Base-by-base conservation (phyloP, 2,797 vertebrate genomes). In the Pantherophis alleghaniensis region DNA sequence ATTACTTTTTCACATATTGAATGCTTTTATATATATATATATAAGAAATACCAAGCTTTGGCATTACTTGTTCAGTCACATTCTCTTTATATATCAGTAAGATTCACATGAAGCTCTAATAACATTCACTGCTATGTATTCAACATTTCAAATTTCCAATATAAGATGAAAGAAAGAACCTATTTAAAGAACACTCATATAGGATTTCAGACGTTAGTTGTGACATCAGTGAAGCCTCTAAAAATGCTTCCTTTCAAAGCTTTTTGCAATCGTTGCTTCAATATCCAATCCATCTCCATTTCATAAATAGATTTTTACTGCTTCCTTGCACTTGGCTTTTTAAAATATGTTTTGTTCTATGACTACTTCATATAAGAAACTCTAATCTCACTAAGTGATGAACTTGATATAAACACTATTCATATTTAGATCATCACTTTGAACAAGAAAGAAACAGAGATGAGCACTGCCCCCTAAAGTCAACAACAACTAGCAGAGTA, bases 201-300 rank as follows among this genome's bases (percentile, higher is more conserved):
- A 86, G 22, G 37, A 90, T 90, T 90, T 92, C 74, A 90, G 74
- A 22, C 51, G 55, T 92, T 42, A 90, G 57, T 86, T 59, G 61
- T 92, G n/a, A 63, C 59, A 60, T 66, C 88, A 92, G 42, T 56
- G 51, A 74, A 92, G 51, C 1, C 32, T 89, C 60, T 90, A 28
- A 86, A 92, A 63, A 90, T 63, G 51, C 60, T 61, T 66, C 74
- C 88, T 92, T 86, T 90, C 74, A 57, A 89, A 92, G 86, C 88
- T 83, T 56, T 59, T 83, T 55, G 57, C 57, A 86, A 61, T 20
- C 56, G 11, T 56, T 90, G 28, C 59, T 92, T 86, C 79, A 57
- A 28, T 74, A 51, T 37, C 74, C 28, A 61, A n/a, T 24, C 59
- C 59, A 20, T 57, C 66, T 47, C 24, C 59, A 32, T 42, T 87